Percentiles rank a stretch among this genome's conserved stretches.
phyloP scores from a whole-genome alignment of 2,888 invertebrate species.

The Lasioglossum calceatum region DNA sequence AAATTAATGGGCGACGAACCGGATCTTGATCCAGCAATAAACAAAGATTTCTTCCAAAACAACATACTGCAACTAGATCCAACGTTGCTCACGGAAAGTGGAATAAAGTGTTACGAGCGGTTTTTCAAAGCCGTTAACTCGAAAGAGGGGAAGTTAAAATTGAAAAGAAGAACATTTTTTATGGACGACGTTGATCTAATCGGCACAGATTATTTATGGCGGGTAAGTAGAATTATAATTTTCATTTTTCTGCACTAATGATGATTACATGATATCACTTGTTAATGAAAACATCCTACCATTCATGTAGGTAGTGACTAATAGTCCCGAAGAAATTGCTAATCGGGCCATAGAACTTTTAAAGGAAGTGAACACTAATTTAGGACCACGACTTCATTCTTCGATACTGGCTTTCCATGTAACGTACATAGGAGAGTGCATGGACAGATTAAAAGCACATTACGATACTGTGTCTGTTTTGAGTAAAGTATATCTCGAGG shows the following conservation, averaged over 20 bases:
- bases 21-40: conserved; percentile 97
- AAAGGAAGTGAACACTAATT: conserved; percentile 96
- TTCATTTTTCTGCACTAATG: background rate
- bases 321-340: conserved; percentile 96
- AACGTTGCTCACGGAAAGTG: conserved; percentile 95
- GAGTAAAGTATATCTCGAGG: conserved; percentile 83
- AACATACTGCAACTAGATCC: conserved; percentile 97
- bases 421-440: conserved; percentile 96
- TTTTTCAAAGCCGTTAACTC: conserved; percentile 98
- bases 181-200: conserved; percentile 98
- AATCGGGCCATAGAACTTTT: conserved; percentile 95
- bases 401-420: conserved; percentile 94
- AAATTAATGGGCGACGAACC: conserved; percentile 98
- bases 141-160: conserved; percentile 96
- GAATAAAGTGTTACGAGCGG: conserved; percentile 95
- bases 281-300: background rate
- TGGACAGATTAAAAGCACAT: conserved; percentile 93
- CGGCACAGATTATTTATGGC: conserved; percentile 98
- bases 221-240: conserved; percentile 86
- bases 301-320: conserved; percentile 90
- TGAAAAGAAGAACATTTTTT: conserved; percentile 93
- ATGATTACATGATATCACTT: background rate
- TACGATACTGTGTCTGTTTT: conserved; percentile 92
- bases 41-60: conserved; percentile 97
- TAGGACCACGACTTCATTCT: conserved; percentile 93